Percentiles rank a stretch among this genome's conserved stretches.
These are phyloP conservation scores for Panthera tigris DNA, from an alignment of 2,113 vertebrate genomes.

Conservation along the genomic window DNA sequence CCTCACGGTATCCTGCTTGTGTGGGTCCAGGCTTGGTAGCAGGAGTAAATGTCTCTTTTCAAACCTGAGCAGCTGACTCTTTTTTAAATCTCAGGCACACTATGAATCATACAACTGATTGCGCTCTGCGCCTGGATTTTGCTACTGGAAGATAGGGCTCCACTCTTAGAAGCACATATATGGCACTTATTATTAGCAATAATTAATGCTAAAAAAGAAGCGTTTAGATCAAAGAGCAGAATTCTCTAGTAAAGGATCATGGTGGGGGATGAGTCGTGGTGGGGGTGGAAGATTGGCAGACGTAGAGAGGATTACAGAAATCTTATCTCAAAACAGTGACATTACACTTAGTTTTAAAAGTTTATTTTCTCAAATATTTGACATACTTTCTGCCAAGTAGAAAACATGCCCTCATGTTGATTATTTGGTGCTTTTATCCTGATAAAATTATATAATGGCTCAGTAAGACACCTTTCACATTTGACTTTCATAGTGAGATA, in stretches of 20 bases:
- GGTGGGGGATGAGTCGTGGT: background rate
- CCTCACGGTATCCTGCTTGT: background rate
- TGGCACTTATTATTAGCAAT: background rate
- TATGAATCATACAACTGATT: background rate
- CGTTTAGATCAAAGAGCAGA: background rate
- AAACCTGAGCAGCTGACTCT: background rate
- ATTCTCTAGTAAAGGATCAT: constrained; percentile 17
- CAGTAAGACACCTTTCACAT: constrained; percentile 63
- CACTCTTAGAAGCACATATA: background rate
- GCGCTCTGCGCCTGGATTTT: background rate
- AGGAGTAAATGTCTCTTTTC: background rate
- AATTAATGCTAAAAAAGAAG: background rate
- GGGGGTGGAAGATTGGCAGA: too few relatives aligned
- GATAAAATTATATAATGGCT: constrained; percentile 4
- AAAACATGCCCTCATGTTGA: background rate
- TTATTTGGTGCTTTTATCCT: constrained; percentile 12
- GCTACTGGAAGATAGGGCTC: background rate
- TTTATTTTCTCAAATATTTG: constrained; percentile 7
- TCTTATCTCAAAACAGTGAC: background rate
- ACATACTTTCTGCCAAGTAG: background rate
- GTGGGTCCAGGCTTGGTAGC: background rate
- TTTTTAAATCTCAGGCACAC: background rate
- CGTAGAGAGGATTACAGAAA: background rate
- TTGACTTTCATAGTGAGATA: constrained; percentile 60
- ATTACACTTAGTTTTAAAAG: background rate